A percentile compares a stretch with the other conserved stretches of the same genome.
Evolutionary conservation across 2,888 invertebrate genomes (phyloP).

Genomic region (Calameuta filiformis): DNA sequence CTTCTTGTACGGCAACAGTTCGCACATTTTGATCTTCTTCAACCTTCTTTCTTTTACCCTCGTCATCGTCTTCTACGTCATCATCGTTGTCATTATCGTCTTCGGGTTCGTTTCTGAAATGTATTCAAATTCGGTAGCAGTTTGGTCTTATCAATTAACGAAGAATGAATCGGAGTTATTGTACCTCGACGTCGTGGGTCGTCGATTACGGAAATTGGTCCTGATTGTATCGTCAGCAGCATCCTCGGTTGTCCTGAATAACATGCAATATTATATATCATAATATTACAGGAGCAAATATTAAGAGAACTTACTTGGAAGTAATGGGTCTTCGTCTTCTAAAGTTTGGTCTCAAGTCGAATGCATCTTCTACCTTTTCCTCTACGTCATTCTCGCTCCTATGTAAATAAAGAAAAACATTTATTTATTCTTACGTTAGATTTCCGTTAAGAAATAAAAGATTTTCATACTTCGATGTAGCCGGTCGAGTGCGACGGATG

Average conservation of each 20-base stretch:
- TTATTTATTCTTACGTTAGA: background rate
- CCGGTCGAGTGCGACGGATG: slow-evolving; percentile 55
- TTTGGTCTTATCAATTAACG: background rate
- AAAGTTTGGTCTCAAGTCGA: slow-evolving; percentile 27
- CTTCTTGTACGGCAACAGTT: slow-evolving; percentile 24
- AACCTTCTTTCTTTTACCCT: background rate
- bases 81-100: background rate
- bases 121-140: background rate
- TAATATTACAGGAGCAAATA: background rate
- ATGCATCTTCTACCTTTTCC: slow-evolving; percentile 34
- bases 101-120: background rate
- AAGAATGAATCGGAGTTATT: background rate
- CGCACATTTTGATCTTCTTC: slow-evolving; percentile 7
- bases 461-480: slow-evolving; percentile 26
- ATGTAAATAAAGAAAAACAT: slow-evolving; percentile 7
- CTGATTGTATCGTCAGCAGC: background rate
- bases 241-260: background rate
- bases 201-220: background rate
- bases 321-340: slow-evolving; percentile 34
- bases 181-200: background rate
- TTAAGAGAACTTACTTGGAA: slow-evolving; percentile 28
- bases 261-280: background rate
- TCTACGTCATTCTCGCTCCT: slow-evolving; percentile 50
- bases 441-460: background rate
- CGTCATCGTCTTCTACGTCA: background rate